Percentiles rank a stretch among this genome's conserved stretches.
Evolutionary conservation across 2,797 vertebrate species (phyloP).

Genomic region (Linurgus olivaceus): DNA sequence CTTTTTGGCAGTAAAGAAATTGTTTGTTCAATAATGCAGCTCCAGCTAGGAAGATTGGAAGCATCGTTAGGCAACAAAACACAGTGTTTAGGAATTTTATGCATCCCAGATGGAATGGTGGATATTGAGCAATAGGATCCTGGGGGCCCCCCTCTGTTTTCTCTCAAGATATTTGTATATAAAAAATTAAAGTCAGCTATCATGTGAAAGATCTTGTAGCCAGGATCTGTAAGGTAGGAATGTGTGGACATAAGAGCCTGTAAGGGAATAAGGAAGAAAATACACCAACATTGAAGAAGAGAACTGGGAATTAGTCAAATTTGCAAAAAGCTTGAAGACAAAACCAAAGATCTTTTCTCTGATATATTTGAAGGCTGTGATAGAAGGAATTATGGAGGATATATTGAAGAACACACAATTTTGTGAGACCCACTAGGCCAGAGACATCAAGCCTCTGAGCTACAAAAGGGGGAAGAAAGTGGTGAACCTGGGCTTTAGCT

Average conservation of each 20-base stretch:
- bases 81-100: slow-evolving; percentile 6
- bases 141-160: background rate
- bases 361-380: background rate
- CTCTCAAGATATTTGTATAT: background rate
- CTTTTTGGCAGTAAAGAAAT: slow-evolving; percentile 18
- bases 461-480: background rate
- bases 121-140: slow-evolving; percentile 2
- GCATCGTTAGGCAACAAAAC: slow-evolving; percentile 4
- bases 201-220: background rate
- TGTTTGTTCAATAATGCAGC: slow-evolving; percentile 22
- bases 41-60: slow-evolving; percentile 7
- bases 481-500: background rate
- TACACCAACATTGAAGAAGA: background rate
- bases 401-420: background rate
- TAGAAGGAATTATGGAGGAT: background rate
- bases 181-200: background rate
- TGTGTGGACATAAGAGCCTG: background rate
- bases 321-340: background rate
- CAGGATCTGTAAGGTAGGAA: background rate
- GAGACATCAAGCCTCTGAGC: background rate
- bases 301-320: background rate
- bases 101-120: slow-evolving; percentile 22
- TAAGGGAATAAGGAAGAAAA: background rate
- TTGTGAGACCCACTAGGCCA: background rate
- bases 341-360: background rate